A percentile compares a stretch with the other conserved stretches of the same genome.
These are phyloP conservation scores for Otocyon megalotis DNA, from an alignment of 2,113 vertebrate species.

Conservation along the genomic window DNA sequence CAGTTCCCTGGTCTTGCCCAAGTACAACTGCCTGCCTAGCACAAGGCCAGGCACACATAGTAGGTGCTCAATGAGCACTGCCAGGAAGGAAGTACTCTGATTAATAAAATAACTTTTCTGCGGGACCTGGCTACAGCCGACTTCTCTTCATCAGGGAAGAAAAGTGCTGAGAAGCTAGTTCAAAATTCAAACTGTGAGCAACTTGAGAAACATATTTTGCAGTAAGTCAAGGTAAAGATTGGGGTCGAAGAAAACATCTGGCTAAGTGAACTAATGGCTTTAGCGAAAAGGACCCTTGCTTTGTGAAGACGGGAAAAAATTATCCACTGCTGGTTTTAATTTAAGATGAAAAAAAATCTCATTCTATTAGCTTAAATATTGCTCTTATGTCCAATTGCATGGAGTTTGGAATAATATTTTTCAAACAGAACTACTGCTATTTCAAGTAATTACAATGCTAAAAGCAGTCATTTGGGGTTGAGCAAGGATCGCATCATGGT, in stretches of 20 bases:
- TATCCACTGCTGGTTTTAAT: conserved; percentile 81
- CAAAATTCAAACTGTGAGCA: conserved; percentile 32
- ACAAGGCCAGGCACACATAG: fast-evolving
- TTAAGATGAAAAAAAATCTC: conserved; percentile 78
- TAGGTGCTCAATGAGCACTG: background rate
- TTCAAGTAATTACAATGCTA: conserved; percentile 80
- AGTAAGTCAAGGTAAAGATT: conserved; percentile 59
- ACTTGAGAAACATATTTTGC: conserved; percentile 65
- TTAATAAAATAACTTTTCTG: background rate
- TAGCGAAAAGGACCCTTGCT: conserved; percentile 54
- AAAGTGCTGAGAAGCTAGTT: conserved; percentile 24
- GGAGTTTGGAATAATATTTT: conserved; percentile 82
- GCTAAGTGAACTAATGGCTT: conserved; percentile 69
- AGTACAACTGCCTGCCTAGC: background rate
- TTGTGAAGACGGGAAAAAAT: conserved; percentile 55
- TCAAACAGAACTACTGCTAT: conserved; percentile 81
- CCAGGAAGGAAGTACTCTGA: fast-evolving
- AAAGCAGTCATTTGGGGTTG: conserved; percentile 81
- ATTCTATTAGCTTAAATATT: conserved; percentile 80
- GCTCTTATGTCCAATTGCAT: conserved; percentile 72
- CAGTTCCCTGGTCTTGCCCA: fast-evolving
- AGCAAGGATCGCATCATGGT: conserved; percentile 78
- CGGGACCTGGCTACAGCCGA: background rate
- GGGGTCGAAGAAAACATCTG: conserved; percentile 72
- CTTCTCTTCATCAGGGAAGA: background rate